phyloP scores from a whole-genome alignment of 2,888 invertebrate species.

The Entomobrya multifasciata region DNA sequence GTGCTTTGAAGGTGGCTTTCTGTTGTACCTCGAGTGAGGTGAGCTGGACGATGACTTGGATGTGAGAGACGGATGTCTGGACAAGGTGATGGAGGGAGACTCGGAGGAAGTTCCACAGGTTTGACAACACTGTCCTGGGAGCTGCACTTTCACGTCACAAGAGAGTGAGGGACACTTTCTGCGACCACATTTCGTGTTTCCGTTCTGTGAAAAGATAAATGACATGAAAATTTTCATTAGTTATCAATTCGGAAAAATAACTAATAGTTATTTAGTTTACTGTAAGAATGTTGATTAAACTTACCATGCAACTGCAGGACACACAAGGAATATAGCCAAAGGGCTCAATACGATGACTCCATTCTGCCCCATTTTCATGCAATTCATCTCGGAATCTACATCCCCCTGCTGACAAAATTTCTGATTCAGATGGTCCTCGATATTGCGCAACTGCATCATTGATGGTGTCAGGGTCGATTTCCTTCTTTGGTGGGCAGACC shows the following conservation, averaged over 20 bases:
- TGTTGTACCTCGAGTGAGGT: constrained; percentile 72
- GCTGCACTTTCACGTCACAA: constrained; percentile 82
- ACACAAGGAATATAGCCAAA: constrained; percentile 94
- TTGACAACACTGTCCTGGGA: constrained; percentile 82
- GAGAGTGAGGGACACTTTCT: constrained; percentile 90
- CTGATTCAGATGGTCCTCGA: constrained; percentile 83
- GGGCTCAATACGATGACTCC: constrained; percentile 93
- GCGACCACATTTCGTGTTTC: constrained; percentile 89
- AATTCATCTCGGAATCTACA: constrained; percentile 85
- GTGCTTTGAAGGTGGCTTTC: constrained; percentile 77
- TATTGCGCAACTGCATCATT: constrained; percentile 75
- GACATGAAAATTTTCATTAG: neutral
- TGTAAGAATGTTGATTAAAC: constrained; percentile 73
- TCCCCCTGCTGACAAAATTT: constrained; percentile 89
- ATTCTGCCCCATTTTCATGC: constrained; percentile 89
- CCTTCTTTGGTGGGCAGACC: constrained; percentile 85
- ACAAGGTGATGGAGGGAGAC: constrained; percentile 50
- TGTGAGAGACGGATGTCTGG: constrained; percentile 68
- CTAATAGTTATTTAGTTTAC: constrained; percentile 5
- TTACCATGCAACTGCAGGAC: constrained; percentile 94
- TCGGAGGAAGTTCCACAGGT: constrained; percentile 77
- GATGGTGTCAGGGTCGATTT: constrained; percentile 73
- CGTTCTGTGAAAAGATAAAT: constrained; percentile 85
- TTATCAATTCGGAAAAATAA: neutral
- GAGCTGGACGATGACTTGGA: constrained; percentile 68